Conservation (phyloP, 2,113 vertebrate genomes). For the Carassius auratus region DNA sequence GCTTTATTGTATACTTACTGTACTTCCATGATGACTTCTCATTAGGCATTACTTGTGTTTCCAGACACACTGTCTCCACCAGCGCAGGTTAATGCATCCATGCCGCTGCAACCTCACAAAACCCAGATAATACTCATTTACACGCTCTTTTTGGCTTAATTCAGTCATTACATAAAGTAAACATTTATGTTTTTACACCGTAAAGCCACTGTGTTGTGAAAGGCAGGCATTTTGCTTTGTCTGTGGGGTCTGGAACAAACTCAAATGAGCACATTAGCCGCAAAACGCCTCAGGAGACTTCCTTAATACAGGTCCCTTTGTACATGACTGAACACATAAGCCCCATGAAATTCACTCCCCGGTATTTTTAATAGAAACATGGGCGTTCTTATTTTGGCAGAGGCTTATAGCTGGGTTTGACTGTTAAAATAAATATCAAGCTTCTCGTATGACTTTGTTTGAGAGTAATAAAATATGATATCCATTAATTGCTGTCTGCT, state of each 20-base stretch:
- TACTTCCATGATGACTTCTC: neutral
- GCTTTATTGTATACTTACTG: neutral
- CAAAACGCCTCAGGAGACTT: constrained; percentile 14
- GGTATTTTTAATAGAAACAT: constrained; percentile 29
- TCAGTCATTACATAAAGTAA: neutral
- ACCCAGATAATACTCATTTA: constrained; percentile 14
- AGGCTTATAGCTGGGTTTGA: neutral
- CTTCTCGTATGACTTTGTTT: neutral
- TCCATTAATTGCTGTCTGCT: neutral
- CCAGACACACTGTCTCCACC: neutral
- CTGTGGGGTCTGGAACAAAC: constrained; percentile 20
- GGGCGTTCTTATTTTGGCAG: neutral
- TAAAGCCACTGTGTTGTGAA: neutral
- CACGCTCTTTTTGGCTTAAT: neutral
- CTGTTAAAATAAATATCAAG: neutral
- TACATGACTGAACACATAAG: constrained; percentile 11
- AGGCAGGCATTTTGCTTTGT: neutral
- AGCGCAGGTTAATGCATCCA: neutral
- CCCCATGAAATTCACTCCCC: constrained; percentile 1
- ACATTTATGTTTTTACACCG: neutral
- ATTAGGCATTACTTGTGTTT: neutral
- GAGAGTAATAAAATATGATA: constrained; percentile 6
- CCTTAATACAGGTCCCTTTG: neutral
- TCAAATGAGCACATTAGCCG: neutral
- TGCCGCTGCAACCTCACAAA: neutral